Evolutionary conservation across 2,888 invertebrate genomes (phyloP), one percentile per base, ranked within the genome.

Genomic region (Xylota segnis): DNA sequence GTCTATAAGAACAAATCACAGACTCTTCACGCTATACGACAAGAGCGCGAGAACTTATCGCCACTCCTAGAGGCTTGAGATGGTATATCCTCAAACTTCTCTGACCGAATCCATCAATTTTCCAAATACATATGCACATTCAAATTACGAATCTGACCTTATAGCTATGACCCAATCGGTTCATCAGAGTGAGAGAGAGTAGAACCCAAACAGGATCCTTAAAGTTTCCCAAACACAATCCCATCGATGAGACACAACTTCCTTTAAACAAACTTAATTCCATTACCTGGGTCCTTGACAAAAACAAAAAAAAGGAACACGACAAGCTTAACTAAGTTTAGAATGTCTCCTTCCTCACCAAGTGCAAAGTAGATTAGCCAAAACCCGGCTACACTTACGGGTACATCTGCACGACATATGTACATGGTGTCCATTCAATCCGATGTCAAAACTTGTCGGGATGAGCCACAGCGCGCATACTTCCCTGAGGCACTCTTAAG

Each of bases 221-320:
- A 56, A 56, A 56, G 40, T 56, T 54, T n/a, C 12, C 0, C 12
- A 43, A 68, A 56, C 16, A 7, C 6, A 43, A 40, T 16, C 43
- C 16, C 14, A 43, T 14, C 10, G 12, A 45, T 43, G 12, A 29
- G 18, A 34, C 12, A 50, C n/a, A 47, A 12, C 29, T 63, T 32
- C 32, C 63, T 34, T 54, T 37, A 27, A 54, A 54, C 14, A 43
- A 40, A 29, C 40, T 40, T 29, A 43, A 68, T 56, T 43, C 7
- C 27, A 56, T 68, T 68, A 29, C 43, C 43, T 52, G 14, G 7
- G n/a, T 7, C 65, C 34, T 54, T 7, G n/a, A n/a, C n/a, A n/a
- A n/a, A n/a, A n/a, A n/a, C n/a, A n/a, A n/a, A 68, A 29, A 52
- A 34, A 23, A 18, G 37, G 37, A 37, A 37, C 9, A 32, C 5